Conservation (phyloP, 2,113 vertebrate genomes). For the Rattus rattus region DNA sequence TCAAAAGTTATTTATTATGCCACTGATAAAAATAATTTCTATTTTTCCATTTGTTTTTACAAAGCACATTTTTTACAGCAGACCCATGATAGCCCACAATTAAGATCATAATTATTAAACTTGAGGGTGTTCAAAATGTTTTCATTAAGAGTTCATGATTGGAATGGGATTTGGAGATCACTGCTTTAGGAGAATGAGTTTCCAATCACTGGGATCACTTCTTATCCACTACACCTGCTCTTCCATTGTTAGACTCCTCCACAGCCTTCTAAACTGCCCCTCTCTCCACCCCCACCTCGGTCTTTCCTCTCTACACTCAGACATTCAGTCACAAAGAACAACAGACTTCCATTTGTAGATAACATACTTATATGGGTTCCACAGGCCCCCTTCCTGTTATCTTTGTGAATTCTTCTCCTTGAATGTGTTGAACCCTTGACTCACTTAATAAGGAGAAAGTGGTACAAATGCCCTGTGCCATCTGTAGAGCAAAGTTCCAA, state of each 20-base stretch:
- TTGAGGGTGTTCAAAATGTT: not conserved
- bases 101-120: conserved; percentile 52
- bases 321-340: not conserved
- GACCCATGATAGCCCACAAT: conserved; percentile 19
- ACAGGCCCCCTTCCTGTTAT: not conserved
- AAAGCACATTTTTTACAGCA: not conserved
- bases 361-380: not conserved
- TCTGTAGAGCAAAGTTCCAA: not conserved
- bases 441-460: conserved; percentile 4
- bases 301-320: not conserved
- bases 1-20: not conserved
- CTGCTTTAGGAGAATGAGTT: not conserved
- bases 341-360: not conserved
- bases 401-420: not conserved
- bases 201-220: not conserved
- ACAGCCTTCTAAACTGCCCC: not conserved
- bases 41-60: conserved; percentile 22
- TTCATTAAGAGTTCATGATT: not conserved
- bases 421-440: not conserved
- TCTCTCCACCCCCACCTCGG: not conserved
- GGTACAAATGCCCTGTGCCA: not conserved
- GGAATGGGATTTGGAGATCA: not conserved
- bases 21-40: conserved; percentile 39
- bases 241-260: not conserved
- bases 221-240: not conserved